Conservation (phyloP, 2,888 invertebrate species). For the Lissonota sp. region DNA sequence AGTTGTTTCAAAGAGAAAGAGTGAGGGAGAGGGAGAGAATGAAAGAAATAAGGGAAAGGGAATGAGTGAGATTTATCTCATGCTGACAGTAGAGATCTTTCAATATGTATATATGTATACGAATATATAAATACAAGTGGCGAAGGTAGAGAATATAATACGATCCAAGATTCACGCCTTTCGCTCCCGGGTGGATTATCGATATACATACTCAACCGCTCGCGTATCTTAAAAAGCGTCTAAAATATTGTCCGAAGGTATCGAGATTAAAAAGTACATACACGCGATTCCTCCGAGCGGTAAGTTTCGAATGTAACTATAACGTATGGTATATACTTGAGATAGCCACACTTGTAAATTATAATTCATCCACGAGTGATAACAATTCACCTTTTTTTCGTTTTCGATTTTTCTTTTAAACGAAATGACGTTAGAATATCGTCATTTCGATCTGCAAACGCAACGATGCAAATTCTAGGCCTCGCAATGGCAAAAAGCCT, state of each 20-base stretch:
- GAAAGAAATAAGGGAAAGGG: no score
- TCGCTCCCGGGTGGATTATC: slow-evolving; percentile 58
- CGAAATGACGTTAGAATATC: slow-evolving; percentile 35
- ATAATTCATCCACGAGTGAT: slow-evolving; percentile 22
- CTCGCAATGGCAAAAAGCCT: background rate
- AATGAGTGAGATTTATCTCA: slow-evolving; percentile 32
- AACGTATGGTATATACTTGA: slow-evolving; percentile 49
- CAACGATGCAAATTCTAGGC: slow-evolving; percentile 29
- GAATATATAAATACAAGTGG: slow-evolving; percentile 29
- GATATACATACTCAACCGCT: slow-evolving; percentile 17
- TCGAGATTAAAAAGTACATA: slow-evolving; percentile 50
- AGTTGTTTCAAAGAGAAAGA: slow-evolving; percentile 28
- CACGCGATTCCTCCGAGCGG: slow-evolving; percentile 17
- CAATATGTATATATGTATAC: slow-evolving; percentile 17
- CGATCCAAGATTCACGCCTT: slow-evolving; percentile 59
- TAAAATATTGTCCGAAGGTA: slow-evolving; percentile 31
- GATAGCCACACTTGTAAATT: slow-evolving; percentile 32
- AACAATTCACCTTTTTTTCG: slow-evolving; percentile 24
- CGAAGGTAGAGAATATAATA: slow-evolving; percentile 33
- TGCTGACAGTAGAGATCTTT: slow-evolving; percentile 38
- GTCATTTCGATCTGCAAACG: slow-evolving; percentile 55
- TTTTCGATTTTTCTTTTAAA: background rate
- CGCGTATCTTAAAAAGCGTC: slow-evolving; percentile 9
- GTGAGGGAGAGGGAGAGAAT: background rate
- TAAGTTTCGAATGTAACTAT: slow-evolving; percentile 38